Conservation (phyloP, 2,888 invertebrate species). For the Drosophila mimetica region DNA sequence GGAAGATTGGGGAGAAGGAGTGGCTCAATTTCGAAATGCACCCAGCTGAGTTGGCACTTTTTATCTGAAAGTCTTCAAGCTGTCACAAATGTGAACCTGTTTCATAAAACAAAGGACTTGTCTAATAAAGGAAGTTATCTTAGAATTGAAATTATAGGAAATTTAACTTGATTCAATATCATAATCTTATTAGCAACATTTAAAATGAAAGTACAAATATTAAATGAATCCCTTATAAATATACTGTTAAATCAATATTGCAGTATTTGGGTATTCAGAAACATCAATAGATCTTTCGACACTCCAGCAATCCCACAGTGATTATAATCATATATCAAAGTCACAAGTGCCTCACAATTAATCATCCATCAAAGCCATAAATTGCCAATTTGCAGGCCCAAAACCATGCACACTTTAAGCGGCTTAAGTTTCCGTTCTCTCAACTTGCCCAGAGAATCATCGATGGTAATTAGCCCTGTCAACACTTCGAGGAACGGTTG, state of each 20-base stretch:
- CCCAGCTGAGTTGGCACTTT: conserved; percentile 48
- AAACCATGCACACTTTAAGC: conserved; percentile 21
- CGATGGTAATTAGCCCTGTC: conserved; percentile 42
- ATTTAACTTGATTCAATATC: too few species aligned
- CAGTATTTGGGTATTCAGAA: neutral
- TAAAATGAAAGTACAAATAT: neutral
- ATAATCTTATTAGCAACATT: too few species aligned
- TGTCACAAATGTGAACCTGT: neutral
- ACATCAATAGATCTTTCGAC: neutral
- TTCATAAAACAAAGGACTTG: neutral
- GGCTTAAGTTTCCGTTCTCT: conserved; percentile 27
- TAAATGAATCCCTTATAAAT: neutral
- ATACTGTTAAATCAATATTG: neutral
- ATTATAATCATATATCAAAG: conserved; percentile 23
- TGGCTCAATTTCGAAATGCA: conserved; percentile 49
- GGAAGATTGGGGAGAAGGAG: neutral
- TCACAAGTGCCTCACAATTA: conserved; percentile 14
- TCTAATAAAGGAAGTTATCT: too few species aligned
- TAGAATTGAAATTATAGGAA: too few species aligned
- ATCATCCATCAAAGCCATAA: conserved; percentile 17
- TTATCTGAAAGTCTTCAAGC: neutral
- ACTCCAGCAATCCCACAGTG: neutral
- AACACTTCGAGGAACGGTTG: conserved; percentile 17
- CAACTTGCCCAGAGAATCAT: conserved; percentile 11
- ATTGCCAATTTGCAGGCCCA: neutral